These are phyloP conservation scores for Leistus spinibarbis DNA, from an alignment of 2,888 invertebrate genomes.

Conservation along the genomic window DNA sequence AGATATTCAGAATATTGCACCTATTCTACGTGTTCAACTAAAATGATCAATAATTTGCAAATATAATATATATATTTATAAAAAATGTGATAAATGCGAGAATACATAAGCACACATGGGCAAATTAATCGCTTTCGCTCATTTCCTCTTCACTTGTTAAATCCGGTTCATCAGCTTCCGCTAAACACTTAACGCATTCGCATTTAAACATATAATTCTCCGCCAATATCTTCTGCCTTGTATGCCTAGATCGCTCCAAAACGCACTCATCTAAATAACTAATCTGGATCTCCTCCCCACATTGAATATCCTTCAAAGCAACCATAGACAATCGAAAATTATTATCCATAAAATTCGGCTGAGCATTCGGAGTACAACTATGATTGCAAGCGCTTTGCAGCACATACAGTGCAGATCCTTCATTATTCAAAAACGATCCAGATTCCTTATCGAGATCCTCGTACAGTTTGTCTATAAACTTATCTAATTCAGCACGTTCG, in stretches of 20 bases:
- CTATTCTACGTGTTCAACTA: too few species aligned
- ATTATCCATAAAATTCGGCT: slow-evolving; percentile 81
- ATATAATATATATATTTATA: too few species aligned
- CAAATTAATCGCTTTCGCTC: slow-evolving; percentile 47
- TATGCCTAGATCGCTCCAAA: slow-evolving; percentile 80
- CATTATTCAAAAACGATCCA: slow-evolving; percentile 86
- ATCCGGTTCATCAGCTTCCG: slow-evolving; percentile 76
- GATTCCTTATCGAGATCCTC: slow-evolving; percentile 78
- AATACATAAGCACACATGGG: too few species aligned
- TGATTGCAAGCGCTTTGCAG: slow-evolving; percentile 93
- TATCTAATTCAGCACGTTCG: slow-evolving; percentile 72
- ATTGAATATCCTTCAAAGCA: slow-evolving; percentile 72
- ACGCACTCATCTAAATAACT: slow-evolving; percentile 90
- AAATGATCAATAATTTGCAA: too few species aligned
- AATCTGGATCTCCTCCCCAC: slow-evolving; percentile 88
- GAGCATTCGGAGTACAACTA: slow-evolving; percentile 89
- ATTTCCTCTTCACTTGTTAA: slow-evolving; percentile 77
- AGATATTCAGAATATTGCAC: too few species aligned
- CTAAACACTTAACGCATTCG: slow-evolving; percentile 77
- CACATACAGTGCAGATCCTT: slow-evolving; percentile 87
- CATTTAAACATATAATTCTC: slow-evolving; percentile 85
- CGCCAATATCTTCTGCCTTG: slow-evolving; percentile 79
- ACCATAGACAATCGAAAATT: slow-evolving; percentile 77
- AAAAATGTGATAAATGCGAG: too few species aligned
- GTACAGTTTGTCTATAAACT: slow-evolving; percentile 82